Evolutionary conservation across 1,140 invertebrate species (phyloP), one percentile per base, ranked within the genome.

Genomic region (Camponotus vicinus): DNA sequence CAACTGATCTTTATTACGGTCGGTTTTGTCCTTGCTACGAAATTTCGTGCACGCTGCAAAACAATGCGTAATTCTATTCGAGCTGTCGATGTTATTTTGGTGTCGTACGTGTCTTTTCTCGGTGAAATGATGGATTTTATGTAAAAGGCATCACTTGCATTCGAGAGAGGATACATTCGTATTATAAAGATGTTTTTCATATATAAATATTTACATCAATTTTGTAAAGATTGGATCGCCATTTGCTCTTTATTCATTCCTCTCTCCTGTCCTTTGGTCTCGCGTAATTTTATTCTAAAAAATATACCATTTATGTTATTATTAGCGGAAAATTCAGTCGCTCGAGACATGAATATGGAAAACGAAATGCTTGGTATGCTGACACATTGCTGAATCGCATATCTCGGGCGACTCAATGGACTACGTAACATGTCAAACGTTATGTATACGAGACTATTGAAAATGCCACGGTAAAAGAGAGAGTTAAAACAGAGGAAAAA

Each of bases 341-440:
- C 27, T 80, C 64, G 7, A 70, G 21, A 2, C 64, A 70, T 80
- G 64, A 80, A 80, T 80, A 80, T 80, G 64, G 45, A 80, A 80
- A 80, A 80, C 66, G 57, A 37, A 70, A 70, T 70, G 52, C 34
- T 40, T 42, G 34, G 32, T 69, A 80, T 80, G 77, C 78, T 80
- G 78, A 80, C 64, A 80, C 78, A 80, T 80, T 66, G 78, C 78
- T 80, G 78, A 80, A 70, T 80, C 21, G 66, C 49, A 11, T 70
- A 70, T 49, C 57, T 40, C 49, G 37, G 18, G 3, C 37, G 49
- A 21, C 21, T 80, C 78, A 80, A 80, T 70, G 78, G 66, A 1
- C 78, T 80, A 59, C 49, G 21, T 57, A 80, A 80, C 78, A 59
- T 59, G 52, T 8, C 34, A 34, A 80, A 80, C 49, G 55, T 80